Conservation (phyloP, 2,113 vertebrate genomes). For the Lagopus muta region DNA sequence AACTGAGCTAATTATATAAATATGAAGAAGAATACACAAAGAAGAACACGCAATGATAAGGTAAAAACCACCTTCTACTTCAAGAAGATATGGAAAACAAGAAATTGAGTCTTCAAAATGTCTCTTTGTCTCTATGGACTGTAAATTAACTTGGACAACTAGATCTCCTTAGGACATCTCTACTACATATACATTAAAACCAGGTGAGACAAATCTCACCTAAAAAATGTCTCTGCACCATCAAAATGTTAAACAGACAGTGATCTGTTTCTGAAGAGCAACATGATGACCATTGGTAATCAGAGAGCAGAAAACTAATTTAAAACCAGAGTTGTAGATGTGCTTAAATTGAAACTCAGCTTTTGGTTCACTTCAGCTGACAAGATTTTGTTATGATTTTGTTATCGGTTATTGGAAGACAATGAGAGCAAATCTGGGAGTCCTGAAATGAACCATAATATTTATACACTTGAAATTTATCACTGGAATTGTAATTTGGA, state of each 20-base stretch:
- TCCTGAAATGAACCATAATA: neutral
- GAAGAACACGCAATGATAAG: neutral
- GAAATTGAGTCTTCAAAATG: neutral
- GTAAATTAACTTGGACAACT: neutral
- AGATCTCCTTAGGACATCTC: neutral
- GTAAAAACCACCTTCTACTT: neutral
- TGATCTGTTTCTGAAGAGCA: neutral
- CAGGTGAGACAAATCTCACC: neutral
- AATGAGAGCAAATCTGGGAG: neutral
- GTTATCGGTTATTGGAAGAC: neutral
- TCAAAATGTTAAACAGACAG: neutral
- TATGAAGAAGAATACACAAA: neutral
- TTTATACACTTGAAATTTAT: neutral
- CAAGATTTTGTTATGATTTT: neutral
- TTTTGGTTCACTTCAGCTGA: neutral
- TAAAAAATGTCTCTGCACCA: neutral
- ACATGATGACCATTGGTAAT: neutral
- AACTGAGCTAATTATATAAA: neutral
- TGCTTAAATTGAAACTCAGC: neutral
- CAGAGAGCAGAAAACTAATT: neutral
- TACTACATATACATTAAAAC: neutral
- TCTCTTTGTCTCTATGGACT: neutral
- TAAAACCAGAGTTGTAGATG: neutral
- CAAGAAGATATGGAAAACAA: neutral
- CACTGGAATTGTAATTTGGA: neutral